Conservation (phyloP, 2,888 invertebrate species). For the Syrphus vitripennis region DNA sequence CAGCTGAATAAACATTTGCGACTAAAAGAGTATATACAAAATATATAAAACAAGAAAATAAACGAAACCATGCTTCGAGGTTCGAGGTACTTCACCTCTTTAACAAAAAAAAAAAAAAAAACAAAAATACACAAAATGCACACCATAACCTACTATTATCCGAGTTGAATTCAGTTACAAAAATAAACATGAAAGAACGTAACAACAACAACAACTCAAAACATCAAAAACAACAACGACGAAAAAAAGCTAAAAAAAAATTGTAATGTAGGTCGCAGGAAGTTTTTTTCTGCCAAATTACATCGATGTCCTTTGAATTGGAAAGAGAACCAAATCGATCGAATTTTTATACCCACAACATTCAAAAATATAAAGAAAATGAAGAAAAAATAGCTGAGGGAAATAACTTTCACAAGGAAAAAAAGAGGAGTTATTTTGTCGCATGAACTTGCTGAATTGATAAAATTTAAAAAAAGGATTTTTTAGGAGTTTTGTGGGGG, state of each 20-base stretch:
- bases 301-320: conserved; percentile 68
- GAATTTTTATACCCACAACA: conserved; percentile 50
- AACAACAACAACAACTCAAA: background rate
- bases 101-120: too few relatives aligned
- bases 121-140: conserved; percentile 16
- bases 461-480: too few relatives aligned
- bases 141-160: background rate
- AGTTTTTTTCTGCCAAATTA: conserved; percentile 50
- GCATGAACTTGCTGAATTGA: background rate
- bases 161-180: conserved; percentile 6
- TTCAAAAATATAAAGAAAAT: background rate
- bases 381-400: background rate
- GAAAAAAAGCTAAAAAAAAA: background rate
- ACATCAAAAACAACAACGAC: background rate
- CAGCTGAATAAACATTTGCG: conserved; percentile 42
- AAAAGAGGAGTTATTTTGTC: background rate
- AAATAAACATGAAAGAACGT: conserved; percentile 11
- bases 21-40: background rate
- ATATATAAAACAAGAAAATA: background rate
- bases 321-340: conserved; percentile 65
- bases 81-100: conserved; percentile 27
- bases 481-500: too few relatives aligned
- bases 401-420: background rate
- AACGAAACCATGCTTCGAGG: conserved; percentile 9
- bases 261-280: conserved; percentile 32